A percentile compares a stretch with the other conserved stretches of the same genome.
Conservation (phyloP, 2,888 invertebrate species). For the Micoletzkya japonica region DNA sequence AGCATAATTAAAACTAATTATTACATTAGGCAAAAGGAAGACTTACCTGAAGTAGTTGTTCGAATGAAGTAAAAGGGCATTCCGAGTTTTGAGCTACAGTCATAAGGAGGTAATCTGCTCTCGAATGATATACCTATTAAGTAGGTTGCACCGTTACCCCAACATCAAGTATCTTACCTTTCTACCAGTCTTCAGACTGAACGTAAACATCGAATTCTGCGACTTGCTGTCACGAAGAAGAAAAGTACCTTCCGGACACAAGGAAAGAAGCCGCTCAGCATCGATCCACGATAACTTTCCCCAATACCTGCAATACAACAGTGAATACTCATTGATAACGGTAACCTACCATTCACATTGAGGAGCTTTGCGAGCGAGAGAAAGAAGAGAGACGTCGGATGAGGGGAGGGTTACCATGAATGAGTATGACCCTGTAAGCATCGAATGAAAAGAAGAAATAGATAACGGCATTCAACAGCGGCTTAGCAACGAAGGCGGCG, state of each 20-base stretch:
- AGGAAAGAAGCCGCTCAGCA: constrained; percentile 70
- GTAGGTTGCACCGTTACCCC: not conserved
- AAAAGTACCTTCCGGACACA: constrained; percentile 48
- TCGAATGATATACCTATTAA: constrained; percentile 10
- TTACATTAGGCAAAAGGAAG: no score
- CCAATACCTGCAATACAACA: constrained; percentile 77
- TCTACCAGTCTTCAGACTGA: constrained; percentile 35
- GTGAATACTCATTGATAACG: no score
- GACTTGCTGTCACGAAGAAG: constrained; percentile 49
- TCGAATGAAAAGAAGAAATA: no score
- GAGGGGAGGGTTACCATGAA: no score
- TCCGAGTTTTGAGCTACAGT: not conserved
- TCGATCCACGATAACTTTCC: constrained; percentile 77
- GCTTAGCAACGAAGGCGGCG: no score
- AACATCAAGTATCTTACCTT: constrained; percentile 3
- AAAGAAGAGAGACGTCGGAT: no score
- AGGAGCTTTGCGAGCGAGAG: no score
- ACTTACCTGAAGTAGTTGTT: not conserved
- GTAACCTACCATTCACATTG: no score
- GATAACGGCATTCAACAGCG: no score
- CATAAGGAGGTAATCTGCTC: constrained; percentile 3
- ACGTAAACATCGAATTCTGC: constrained; percentile 35
- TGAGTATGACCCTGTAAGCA: no score
- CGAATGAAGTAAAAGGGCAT: constrained; percentile 5
- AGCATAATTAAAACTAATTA: no score